Conservation (phyloP, 1,140 invertebrate genomes). For the Euborellia annulipes region DNA sequence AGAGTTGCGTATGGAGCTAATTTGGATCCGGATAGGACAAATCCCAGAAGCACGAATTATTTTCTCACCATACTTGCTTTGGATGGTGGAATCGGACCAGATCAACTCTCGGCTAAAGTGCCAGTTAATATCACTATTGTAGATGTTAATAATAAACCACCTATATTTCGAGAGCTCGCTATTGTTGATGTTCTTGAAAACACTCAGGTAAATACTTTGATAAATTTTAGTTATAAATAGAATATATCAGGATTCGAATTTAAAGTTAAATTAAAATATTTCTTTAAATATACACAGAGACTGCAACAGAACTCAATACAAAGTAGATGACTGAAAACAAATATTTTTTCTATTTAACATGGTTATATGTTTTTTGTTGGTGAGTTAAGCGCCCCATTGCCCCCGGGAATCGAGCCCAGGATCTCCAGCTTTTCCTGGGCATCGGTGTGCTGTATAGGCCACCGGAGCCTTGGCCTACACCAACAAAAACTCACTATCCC, state of each 20-base stretch:
- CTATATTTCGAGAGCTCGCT: constrained; percentile 51
- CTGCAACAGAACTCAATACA: no score
- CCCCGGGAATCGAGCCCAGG: no score
- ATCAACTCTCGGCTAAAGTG: constrained; percentile 18
- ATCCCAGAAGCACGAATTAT: constrained; percentile 51
- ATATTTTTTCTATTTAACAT: no score
- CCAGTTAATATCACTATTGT: constrained; percentile 70
- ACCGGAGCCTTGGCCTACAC: no score
- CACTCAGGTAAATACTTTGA: constrained; percentile 37
- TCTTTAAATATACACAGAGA: no score
- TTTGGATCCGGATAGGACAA: constrained; percentile 76
- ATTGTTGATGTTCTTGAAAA: constrained; percentile 56
- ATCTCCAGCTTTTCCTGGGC: no score
- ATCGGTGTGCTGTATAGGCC: no score
- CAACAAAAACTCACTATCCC: no score
- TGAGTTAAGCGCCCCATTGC: no score
- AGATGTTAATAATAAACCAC: constrained; percentile 84
- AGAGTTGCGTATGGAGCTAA: constrained; percentile 70
- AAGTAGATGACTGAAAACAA: no score
- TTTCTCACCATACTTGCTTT: constrained; percentile 45
- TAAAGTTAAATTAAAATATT: neutral
- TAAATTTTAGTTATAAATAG: constrained; percentile 4
- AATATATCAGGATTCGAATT: constrained; percentile 8
- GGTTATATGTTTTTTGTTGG: no score
- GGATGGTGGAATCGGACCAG: constrained; percentile 63